A percentile compares a stretch with the other conserved stretches of the same genome.
These are phyloP conservation scores for Potamilus streckersoni DNA, from an alignment of 1,140 invertebrate species.

Conservation along the genomic window DNA sequence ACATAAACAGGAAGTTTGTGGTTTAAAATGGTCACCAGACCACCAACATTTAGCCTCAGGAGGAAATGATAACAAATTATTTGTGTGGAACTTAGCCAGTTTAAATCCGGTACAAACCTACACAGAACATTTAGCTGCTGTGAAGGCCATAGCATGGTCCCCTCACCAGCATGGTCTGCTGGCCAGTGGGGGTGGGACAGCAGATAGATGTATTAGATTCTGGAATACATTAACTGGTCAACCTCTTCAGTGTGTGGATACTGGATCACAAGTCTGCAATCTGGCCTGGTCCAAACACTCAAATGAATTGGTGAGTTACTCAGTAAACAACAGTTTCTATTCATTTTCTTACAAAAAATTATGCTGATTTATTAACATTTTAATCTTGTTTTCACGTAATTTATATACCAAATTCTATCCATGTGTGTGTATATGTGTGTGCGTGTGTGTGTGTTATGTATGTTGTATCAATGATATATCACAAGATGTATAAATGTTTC, in stretches of 20 bases:
- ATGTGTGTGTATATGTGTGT: no score
- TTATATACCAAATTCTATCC: neutral
- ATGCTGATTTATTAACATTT: neutral
- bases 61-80: conserved; percentile 98
- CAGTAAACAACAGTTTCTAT: neutral
- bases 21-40: conserved; percentile 99
- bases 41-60: conserved; percentile 98
- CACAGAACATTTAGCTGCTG: conserved; percentile 97
- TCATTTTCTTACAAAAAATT: neutral
- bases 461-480: no score
- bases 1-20: conserved; percentile 98
- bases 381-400: neutral
- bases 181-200: conserved; percentile 97
- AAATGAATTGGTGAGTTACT: conserved; percentile 85
- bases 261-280: conserved; percentile 98
- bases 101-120: conserved; percentile 83
- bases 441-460: no score
- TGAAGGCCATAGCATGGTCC: conserved; percentile 98
- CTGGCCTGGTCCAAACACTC: conserved; percentile 99
- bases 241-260: conserved; percentile 98
- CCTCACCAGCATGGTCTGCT: conserved; percentile 98
- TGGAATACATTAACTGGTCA: conserved; percentile 99
- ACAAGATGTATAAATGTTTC: no score
- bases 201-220: conserved; percentile 87
- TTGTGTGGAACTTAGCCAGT: conserved; percentile 94